A percentile compares a stretch with the other conserved stretches of the same genome.
Conservation (phyloP, 2,113 vertebrate species). For the Etheostoma spectabile region DNA sequence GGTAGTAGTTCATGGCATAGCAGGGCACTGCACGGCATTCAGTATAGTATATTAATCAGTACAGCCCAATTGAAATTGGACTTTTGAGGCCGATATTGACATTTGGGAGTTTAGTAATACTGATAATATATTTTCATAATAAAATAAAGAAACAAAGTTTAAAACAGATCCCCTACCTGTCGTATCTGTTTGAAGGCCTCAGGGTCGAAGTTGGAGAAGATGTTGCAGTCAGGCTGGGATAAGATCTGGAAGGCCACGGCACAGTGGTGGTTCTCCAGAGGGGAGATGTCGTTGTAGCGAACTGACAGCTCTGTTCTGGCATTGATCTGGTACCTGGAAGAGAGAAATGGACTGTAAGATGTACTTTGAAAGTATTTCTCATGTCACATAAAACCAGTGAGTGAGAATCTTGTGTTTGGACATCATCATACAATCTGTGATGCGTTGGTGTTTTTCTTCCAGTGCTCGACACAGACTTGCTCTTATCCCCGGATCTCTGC, state of each 20-base stretch:
- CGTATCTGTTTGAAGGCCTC: slow-evolving; percentile 92
- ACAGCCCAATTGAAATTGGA: neutral
- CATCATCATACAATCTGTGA: no score
- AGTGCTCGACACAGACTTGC: no score
- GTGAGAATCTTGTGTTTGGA: no score
- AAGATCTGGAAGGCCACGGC: slow-evolving; percentile 95
- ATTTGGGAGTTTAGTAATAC: neutral
- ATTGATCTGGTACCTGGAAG: slow-evolving; percentile 92
- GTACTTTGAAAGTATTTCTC: no score
- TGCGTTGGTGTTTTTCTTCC: no score
- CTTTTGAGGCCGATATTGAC: neutral
- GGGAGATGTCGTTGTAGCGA: slow-evolving; percentile 96
- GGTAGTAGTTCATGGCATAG: no score
- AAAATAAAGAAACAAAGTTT: no score
- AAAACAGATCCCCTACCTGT: slow-evolving; percentile 83
- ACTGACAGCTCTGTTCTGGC: slow-evolving; percentile 93
- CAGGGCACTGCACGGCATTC: no score
- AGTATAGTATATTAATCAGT: no score
- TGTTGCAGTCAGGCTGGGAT: slow-evolving; percentile 91
- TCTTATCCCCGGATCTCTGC: no score
- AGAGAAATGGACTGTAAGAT: neutral
- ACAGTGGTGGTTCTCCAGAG: slow-evolving; percentile 96
- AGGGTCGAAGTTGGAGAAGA: slow-evolving; percentile 87
- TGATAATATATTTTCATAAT: neutral
- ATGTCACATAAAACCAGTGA: no score